Conservation (phyloP, 2,797 vertebrate genomes). For the Threskiornis aethiopicus region DNA sequence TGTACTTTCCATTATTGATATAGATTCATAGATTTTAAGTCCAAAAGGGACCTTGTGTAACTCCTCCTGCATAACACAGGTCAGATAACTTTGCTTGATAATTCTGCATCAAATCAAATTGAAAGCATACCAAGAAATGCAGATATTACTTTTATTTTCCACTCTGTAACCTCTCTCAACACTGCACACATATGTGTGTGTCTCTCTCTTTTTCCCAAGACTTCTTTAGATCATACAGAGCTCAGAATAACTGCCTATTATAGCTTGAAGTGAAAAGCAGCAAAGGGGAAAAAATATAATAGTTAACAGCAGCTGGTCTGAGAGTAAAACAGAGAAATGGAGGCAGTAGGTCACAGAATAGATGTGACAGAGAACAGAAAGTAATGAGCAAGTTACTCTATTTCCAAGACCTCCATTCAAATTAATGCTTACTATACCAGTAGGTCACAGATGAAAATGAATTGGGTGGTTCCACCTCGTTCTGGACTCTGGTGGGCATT, state of each 20-base stretch:
- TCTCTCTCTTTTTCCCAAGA: background rate
- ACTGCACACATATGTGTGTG: background rate
- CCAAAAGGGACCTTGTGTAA: constrained; percentile 3
- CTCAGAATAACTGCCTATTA: constrained; percentile 57
- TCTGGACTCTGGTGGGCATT: background rate
- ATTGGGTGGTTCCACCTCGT: background rate
- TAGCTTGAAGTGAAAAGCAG: background rate
- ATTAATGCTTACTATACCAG: constrained; percentile 8
- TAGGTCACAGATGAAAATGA: constrained; percentile 23
- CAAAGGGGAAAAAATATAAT: constrained; percentile 47
- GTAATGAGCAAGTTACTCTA: constrained; percentile 49
- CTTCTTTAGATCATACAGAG: background rate
- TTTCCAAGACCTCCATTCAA: constrained; percentile 60
- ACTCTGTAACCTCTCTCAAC: background rate
- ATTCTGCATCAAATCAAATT: constrained; percentile 19
- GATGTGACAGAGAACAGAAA: constrained; percentile 55
- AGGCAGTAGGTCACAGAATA: constrained; percentile 61
- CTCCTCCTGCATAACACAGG: background rate
- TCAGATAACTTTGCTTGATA: constrained; percentile 40
- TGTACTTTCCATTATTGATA: background rate
- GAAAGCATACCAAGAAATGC: background rate
- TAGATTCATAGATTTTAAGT: constrained; percentile 50
- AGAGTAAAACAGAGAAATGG: constrained; percentile 66
- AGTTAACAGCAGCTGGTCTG: constrained; percentile 36
- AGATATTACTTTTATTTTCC: constrained; percentile 3